Conservation (phyloP, 23 tunicate genomes). For the Ciona savignyi region DNA sequence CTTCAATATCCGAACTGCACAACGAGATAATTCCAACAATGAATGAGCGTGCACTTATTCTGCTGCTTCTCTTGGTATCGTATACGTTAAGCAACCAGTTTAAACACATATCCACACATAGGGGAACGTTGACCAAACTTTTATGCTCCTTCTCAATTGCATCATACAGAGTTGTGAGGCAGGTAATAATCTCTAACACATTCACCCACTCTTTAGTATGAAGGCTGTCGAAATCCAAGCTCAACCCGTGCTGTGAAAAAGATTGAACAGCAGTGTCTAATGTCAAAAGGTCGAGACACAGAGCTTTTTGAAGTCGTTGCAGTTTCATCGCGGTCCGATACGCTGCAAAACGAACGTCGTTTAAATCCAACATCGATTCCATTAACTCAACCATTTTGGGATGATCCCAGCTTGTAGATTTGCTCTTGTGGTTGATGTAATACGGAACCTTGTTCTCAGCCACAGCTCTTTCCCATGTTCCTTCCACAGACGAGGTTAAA, state of each 20-base stretch:
- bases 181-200: slow-evolving; percentile 46
- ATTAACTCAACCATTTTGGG: slow-evolving; percentile 74
- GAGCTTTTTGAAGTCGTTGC: too few relatives aligned
- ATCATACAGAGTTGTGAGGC: slow-evolving; percentile 67
- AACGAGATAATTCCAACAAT: slow-evolving; percentile 44
- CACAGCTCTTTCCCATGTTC: too few relatives aligned
- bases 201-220: slow-evolving; percentile 11
- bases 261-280: slow-evolving; percentile 26
- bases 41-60: slow-evolving; percentile 27
- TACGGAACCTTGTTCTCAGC: too few relatives aligned
- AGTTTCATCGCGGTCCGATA: slow-evolving; percentile 91
- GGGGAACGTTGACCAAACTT: too few relatives aligned
- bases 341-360: slow-evolving; percentile 84
- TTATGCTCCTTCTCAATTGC: slow-evolving; percentile 46
- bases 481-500: slow-evolving; percentile 66
- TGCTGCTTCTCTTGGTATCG: slow-evolving; percentile 58
- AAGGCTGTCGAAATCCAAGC: slow-evolving; percentile 9
- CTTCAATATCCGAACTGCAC: slow-evolving; percentile 62
- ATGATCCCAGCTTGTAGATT: slow-evolving; percentile 84
- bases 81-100: slow-evolving; percentile 78
- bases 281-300: slow-evolving; percentile 64
- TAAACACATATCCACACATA: slow-evolving; percentile 75
- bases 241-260: slow-evolving; percentile 43
- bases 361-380: too few relatives aligned
- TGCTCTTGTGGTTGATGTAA: slow-evolving; percentile 48